Percentiles rank a stretch among this genome's conserved stretches.
Conservation (phyloP, 1,140 invertebrate species). For the Sesamia nonagrioides region DNA sequence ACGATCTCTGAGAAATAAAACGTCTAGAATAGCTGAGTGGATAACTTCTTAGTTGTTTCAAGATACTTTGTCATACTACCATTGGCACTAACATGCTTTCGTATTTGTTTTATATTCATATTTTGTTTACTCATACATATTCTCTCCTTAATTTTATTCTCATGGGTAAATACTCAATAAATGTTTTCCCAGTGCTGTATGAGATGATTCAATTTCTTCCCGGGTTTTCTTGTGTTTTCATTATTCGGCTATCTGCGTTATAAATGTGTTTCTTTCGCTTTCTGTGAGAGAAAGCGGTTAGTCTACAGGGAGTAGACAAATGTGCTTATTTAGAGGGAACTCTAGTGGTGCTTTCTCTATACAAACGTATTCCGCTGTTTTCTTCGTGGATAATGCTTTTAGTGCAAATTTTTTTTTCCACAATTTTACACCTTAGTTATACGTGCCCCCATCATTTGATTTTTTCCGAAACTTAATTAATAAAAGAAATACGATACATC, state of each 20-base stretch:
- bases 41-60: slow-evolving; percentile 12
- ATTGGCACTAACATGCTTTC: background rate
- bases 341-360: too few species aligned
- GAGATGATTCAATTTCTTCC: slow-evolving; percentile 24
- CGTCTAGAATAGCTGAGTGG: slow-evolving; percentile 1
- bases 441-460: too few species aligned
- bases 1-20: background rate
- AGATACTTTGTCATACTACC: slow-evolving; percentile 18
- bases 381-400: too few species aligned
- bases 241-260: slow-evolving; percentile 9
- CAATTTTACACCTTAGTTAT: too few species aligned
- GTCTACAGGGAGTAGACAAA: slow-evolving; percentile 7
- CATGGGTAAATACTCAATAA: background rate
- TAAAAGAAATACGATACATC: too few species aligned
- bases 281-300: background rate
- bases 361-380: too few species aligned
- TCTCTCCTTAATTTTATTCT: background rate
- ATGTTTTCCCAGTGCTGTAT: background rate
- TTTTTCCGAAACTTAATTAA: too few species aligned
- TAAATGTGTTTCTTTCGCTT: slow-evolving; percentile 4
- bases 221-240: slow-evolving; percentile 5
- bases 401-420: too few species aligned
- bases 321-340: slow-evolving; percentile 14
- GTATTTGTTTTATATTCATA: slow-evolving; percentile 7
- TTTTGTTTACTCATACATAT: background rate